A percentile compares a stretch with the other conserved stretches of the same genome.
Conservation (phyloP, 1,140 invertebrate genomes). For the Zaprionus davidi region DNA sequence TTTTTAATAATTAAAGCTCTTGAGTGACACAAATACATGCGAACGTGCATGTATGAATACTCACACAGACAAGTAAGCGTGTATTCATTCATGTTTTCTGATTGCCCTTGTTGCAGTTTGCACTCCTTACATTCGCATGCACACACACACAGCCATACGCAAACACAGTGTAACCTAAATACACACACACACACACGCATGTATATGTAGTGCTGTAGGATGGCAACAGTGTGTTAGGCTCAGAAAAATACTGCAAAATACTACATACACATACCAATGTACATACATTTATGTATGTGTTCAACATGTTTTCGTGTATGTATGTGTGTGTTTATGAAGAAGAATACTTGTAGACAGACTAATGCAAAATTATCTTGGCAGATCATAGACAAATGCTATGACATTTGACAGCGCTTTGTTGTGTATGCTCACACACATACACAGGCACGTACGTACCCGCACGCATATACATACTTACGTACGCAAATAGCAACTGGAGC, state of each 20-base stretch:
- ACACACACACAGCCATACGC: background rate
- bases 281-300: background rate
- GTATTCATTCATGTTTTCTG: constrained; percentile 66
- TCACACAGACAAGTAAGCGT: background rate
- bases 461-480: constrained; percentile 20
- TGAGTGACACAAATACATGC: background rate
- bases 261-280: background rate
- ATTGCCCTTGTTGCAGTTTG: constrained; percentile 40
- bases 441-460: background rate
- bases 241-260: constrained; percentile 26
- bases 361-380: constrained; percentile 2
- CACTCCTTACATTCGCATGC: constrained; percentile 14
- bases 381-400: constrained; percentile 38
- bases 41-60: background rate
- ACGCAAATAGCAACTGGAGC: constrained; percentile 44
- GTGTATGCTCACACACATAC: constrained; percentile 25
- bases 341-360: background rate
- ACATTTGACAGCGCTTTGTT: constrained; percentile 48
- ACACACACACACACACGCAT: constrained; percentile 2
- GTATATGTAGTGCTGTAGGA: constrained; percentile 32
- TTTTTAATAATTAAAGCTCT: background rate
- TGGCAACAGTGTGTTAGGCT: constrained; percentile 27
- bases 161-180: background rate
- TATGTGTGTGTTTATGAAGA: background rate
- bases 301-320: background rate